phyloP scores from a whole-genome alignment of 2,113 vertebrate genomes.

The Canis aureus region DNA sequence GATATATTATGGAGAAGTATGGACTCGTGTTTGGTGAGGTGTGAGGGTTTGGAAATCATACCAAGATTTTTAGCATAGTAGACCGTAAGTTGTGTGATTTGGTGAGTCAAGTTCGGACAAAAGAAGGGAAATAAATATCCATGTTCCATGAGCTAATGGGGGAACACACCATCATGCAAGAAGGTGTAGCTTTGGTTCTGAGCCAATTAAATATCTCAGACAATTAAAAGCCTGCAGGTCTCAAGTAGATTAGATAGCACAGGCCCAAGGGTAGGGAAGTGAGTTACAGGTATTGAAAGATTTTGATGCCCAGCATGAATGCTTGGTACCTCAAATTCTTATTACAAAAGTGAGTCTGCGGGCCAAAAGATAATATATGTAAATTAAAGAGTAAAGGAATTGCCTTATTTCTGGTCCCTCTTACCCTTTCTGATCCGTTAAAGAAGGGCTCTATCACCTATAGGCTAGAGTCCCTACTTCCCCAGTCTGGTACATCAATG shows the following conservation, averaged over 20 bases:
- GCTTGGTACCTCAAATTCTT: not conserved
- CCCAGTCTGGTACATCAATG: not conserved
- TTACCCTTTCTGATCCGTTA: not conserved
- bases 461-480: not conserved
- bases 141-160: not conserved
- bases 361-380: not conserved
- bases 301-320: not conserved
- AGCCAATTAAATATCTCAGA: not conserved
- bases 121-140: not conserved
- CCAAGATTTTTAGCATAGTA: not conserved
- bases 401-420: not conserved
- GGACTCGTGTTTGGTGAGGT: not conserved
- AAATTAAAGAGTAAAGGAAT: conserved; percentile 1
- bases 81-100: not conserved
- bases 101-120: not conserved
- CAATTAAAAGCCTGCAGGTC: not conserved
- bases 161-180: not conserved
- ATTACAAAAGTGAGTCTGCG: not conserved
- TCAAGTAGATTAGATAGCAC: not conserved
- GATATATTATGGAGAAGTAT: not conserved
- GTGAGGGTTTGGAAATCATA: not conserved
- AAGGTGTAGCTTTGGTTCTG: not conserved
- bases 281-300: not conserved
- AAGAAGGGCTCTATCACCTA: not conserved
- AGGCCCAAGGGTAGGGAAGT: not conserved